Evolutionary conservation across 2,797 vertebrate genomes (phyloP).

Genomic region (Taeniopygia guttata): DNA sequence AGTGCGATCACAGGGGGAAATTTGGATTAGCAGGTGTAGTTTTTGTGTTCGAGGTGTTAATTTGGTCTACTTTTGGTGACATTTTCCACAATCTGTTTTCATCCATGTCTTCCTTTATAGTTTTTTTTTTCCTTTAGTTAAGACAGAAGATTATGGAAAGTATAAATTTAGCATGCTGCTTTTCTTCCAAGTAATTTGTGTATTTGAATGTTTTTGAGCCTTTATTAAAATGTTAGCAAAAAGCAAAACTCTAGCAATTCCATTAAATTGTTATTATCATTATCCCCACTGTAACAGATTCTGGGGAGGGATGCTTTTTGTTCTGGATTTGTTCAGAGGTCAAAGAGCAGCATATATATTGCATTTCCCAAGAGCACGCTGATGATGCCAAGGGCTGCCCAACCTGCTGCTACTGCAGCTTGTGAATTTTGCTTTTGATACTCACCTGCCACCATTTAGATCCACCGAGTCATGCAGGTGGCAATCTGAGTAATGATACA

Average conservation of each 20-base stretch:
- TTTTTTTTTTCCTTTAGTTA: background rate
- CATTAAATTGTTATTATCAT: background rate
- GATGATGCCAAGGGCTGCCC: background rate
- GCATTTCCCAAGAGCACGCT: background rate
- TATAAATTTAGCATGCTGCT: background rate
- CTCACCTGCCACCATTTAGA: background rate
- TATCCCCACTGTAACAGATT: background rate
- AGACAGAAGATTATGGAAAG: background rate
- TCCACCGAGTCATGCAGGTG: background rate
- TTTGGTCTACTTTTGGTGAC: background rate
- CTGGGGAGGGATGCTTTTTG: background rate
- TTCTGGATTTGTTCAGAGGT: background rate
- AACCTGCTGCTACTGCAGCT: background rate
- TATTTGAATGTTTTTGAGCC: background rate
- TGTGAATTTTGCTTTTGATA: background rate
- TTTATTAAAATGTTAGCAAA: background rate
- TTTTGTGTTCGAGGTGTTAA: background rate
- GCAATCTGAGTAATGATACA: rapidly evolving
- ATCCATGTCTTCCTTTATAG: background rate
- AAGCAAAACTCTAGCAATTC: background rate
- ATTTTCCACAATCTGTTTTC: background rate
- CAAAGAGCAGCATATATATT: rapidly evolving
- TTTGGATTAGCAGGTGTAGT: background rate
- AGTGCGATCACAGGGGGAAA: background rate
- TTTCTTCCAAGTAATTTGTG: background rate